phyloP scores from a whole-genome alignment of 2,888 invertebrate genomes.

The Idaea dimidiata region DNA sequence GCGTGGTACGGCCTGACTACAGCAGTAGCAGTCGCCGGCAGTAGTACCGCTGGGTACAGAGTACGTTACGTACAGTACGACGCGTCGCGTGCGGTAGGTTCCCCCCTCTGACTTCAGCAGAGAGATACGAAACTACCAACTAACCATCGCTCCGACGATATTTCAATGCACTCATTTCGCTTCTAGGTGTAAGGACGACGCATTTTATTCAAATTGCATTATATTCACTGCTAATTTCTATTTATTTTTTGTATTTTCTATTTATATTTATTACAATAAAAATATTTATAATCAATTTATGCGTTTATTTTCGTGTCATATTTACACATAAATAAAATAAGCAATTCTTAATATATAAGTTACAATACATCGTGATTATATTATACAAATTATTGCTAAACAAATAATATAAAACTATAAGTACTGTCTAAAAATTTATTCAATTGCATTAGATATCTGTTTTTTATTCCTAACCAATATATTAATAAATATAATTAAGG shows the following conservation, averaged over 20 bases:
- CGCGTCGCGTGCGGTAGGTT: too few relatives aligned
- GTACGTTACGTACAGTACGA: too few relatives aligned
- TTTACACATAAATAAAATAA: slow-evolving; percentile 1
- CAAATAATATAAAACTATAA: slow-evolving; percentile 6
- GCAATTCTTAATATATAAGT: slow-evolving; percentile 1
- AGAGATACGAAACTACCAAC: slow-evolving; percentile 70
- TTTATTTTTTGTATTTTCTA: slow-evolving; percentile 67
- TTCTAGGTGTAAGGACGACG: slow-evolving; percentile 35
- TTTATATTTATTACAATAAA: slow-evolving; percentile 51
- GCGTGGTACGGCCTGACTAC: too few relatives aligned
- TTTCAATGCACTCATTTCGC: slow-evolving; percentile 25
- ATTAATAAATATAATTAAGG: too few relatives aligned
- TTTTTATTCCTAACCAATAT: too few relatives aligned
- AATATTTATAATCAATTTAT: slow-evolving; percentile 25
- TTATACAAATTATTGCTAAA: slow-evolving; percentile 1
- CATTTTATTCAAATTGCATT: too few relatives aligned
- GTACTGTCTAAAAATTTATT: background rate
- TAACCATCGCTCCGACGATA: slow-evolving; percentile 11
- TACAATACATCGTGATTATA: background rate
- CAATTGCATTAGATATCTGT: too few relatives aligned
- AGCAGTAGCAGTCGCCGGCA: slow-evolving; percentile 27
- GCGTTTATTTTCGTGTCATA: slow-evolving; percentile 22
- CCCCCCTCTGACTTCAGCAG: slow-evolving; percentile 74
- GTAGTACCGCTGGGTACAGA: too few relatives aligned
- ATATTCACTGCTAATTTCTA: slow-evolving; percentile 53